These are phyloP conservation scores for Muscicapa comitata DNA, from an alignment of 2,797 vertebrate species.

Conservation along the genomic window DNA sequence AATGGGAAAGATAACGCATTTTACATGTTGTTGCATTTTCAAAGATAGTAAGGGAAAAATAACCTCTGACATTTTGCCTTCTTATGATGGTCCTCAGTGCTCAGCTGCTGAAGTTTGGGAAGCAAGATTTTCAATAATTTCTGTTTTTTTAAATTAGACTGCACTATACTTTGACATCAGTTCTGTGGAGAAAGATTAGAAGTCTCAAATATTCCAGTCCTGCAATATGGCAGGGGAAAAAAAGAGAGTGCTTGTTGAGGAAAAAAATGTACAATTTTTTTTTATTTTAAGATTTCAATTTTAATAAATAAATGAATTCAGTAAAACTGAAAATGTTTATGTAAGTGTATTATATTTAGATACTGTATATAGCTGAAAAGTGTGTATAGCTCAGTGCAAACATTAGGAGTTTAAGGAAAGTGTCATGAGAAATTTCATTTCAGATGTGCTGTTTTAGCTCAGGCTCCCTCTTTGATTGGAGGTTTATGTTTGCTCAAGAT, in stretches of 20 bases:
- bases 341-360: not conserved
- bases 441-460: not conserved
- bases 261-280: not conserved
- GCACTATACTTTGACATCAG: not conserved
- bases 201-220: not conserved
- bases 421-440: not conserved
- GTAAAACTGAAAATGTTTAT: not conserved
- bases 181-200: slow-evolving; percentile 2
- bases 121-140: not conserved
- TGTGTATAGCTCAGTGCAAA: not conserved
- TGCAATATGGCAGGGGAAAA: not conserved
- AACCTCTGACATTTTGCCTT: slow-evolving; percentile 25
- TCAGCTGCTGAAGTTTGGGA: not conserved
- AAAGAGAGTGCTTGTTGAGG: not conserved
- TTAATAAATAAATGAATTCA: not conserved
- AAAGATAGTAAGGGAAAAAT: slow-evolving; percentile 46
- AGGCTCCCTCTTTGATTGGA: not conserved
- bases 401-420: not conserved
- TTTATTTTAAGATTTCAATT: not conserved
- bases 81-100: not conserved
- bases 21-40: slow-evolving; percentile 31
- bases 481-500: not conserved
- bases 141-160: slow-evolving; percentile 11
- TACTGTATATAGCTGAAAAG: not conserved
- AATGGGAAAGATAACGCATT: slow-evolving; percentile 50